Evolutionary conservation across 23 tunicate species (phyloP).

Genomic region (Trididemnum nubilum): DNA sequence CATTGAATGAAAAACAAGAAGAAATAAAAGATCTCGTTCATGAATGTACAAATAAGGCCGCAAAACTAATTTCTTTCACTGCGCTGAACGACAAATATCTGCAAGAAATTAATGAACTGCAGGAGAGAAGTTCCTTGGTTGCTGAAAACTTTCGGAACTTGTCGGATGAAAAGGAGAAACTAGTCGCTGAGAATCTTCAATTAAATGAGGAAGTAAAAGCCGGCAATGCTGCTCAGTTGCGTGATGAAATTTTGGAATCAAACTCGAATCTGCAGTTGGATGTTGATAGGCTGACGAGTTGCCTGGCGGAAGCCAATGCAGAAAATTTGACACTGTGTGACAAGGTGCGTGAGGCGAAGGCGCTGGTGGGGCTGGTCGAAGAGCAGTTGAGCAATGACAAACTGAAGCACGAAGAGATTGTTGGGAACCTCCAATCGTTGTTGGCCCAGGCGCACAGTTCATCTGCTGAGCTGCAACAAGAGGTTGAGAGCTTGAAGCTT

Average conservation of each 20-base stretch:
- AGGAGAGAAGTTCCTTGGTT: too few species aligned
- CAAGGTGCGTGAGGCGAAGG: background rate
- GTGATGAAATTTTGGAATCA: too few species aligned
- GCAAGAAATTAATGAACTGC: too few species aligned
- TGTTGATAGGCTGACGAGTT: background rate
- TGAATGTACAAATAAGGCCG: too few species aligned
- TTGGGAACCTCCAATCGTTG: background rate
- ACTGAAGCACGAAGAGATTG: background rate
- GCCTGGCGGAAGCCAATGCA: background rate
- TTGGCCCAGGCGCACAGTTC: background rate
- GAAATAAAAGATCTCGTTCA: too few species aligned
- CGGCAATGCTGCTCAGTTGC: too few species aligned
- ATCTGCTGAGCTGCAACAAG: background rate
- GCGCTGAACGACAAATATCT: too few species aligned
- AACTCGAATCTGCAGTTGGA: background rate
- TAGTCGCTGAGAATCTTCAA: background rate
- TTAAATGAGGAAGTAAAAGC: background rate
- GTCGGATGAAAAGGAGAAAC: background rate
- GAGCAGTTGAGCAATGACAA: background rate
- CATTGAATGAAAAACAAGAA: too few species aligned
- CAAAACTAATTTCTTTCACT: too few species aligned
- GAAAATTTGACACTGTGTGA: background rate
- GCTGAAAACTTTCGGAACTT: too few species aligned
- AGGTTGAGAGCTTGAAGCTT: constrained; percentile 40
- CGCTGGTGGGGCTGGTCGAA: background rate